These are phyloP conservation scores for Drosophila simulans DNA, from an alignment of 1,140 invertebrate species.

Conservation along the genomic window DNA sequence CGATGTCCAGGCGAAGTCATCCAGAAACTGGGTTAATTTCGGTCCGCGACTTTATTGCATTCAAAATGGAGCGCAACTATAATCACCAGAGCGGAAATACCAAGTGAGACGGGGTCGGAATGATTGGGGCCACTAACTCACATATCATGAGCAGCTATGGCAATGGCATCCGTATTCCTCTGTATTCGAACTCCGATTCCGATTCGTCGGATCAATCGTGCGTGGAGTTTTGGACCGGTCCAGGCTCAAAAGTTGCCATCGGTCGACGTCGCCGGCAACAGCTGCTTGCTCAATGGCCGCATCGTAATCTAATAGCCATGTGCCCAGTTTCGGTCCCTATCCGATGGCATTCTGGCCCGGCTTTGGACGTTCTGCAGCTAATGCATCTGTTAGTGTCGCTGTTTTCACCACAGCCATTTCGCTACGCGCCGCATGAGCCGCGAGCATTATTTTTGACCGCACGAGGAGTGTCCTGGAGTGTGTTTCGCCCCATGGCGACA, in stretches of 20 bases:
- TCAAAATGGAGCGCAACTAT: slow-evolving; percentile 53
- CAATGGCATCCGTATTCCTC: slow-evolving; percentile 40
- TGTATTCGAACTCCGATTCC: slow-evolving; percentile 17
- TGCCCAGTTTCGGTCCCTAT: slow-evolving; percentile 11
- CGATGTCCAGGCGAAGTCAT: slow-evolving; percentile 44
- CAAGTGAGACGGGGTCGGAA: not conserved
- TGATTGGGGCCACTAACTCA: slow-evolving; percentile 8
- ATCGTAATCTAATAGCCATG: slow-evolving; percentile 66
- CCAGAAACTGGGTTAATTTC: slow-evolving; percentile 66
- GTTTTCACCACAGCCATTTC: slow-evolving; percentile 50
- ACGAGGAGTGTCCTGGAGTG: slow-evolving; percentile 29
- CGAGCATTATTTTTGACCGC: slow-evolving; percentile 53
- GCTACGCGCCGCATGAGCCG: slow-evolving; percentile 39
- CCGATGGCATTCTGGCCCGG: slow-evolving; percentile 2
- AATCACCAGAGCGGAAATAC: slow-evolving; percentile 35
- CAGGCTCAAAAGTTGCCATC: slow-evolving; percentile 44
- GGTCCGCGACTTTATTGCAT: slow-evolving; percentile 59
- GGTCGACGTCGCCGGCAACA: slow-evolving; percentile 19
- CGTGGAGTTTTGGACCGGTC: slow-evolving; percentile 25
- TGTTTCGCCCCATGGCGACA: slow-evolving; percentile 39
- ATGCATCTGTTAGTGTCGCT: slow-evolving; percentile 63
- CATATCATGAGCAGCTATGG: slow-evolving; percentile 41
- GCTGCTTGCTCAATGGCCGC: slow-evolving; percentile 64
- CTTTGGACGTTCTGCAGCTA: slow-evolving; percentile 41
- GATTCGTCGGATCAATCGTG: slow-evolving; percentile 42